Conservation (phyloP, 2,797 vertebrate species). For the Channa striata region DNA sequence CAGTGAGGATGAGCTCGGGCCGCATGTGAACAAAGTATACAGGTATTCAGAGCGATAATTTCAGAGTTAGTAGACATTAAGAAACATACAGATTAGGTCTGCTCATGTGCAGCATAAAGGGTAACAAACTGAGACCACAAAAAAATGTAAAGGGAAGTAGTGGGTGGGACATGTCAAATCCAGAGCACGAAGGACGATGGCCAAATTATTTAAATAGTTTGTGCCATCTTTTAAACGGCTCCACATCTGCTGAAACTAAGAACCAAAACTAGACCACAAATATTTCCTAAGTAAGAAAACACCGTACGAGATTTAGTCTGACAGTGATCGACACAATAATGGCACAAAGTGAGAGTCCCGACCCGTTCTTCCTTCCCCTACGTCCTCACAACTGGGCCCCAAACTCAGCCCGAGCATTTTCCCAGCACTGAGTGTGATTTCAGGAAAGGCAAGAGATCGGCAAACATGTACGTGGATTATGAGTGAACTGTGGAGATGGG, state of each 20-base stretch:
- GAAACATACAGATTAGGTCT: slow-evolving; percentile 38
- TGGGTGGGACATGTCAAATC: slow-evolving; percentile 66
- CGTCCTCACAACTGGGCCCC: slow-evolving; percentile 68
- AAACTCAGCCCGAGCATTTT: slow-evolving; percentile 50
- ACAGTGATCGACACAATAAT: slow-evolving; percentile 32
- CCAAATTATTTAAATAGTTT: slow-evolving; percentile 67
- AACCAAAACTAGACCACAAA: slow-evolving; percentile 15
- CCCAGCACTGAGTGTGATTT: slow-evolving; percentile 39
- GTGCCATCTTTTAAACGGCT: slow-evolving; percentile 54
- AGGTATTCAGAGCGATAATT: slow-evolving; percentile 14
- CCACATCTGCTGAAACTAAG: slow-evolving; percentile 28
- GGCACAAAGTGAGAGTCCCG: slow-evolving; percentile 44
- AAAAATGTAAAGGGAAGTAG: slow-evolving; percentile 67
- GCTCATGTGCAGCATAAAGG: slow-evolving; percentile 29
- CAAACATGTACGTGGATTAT: slow-evolving; percentile 44
- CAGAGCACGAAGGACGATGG: slow-evolving; percentile 64
- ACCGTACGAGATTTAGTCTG: slow-evolving; percentile 23
- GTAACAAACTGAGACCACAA: slow-evolving; percentile 60
- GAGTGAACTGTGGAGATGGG: slow-evolving; percentile 42
- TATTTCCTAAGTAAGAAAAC: neutral
- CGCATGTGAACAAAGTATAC: slow-evolving; percentile 16
- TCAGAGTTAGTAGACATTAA: slow-evolving; percentile 19
- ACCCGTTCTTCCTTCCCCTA: slow-evolving; percentile 58
- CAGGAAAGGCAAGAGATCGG: slow-evolving; percentile 32
- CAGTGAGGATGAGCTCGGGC: slow-evolving; percentile 13